These are phyloP conservation scores for Porites divaricata DNA, from an alignment of 92 coral and sea anemone species.

Conservation along the genomic window DNA sequence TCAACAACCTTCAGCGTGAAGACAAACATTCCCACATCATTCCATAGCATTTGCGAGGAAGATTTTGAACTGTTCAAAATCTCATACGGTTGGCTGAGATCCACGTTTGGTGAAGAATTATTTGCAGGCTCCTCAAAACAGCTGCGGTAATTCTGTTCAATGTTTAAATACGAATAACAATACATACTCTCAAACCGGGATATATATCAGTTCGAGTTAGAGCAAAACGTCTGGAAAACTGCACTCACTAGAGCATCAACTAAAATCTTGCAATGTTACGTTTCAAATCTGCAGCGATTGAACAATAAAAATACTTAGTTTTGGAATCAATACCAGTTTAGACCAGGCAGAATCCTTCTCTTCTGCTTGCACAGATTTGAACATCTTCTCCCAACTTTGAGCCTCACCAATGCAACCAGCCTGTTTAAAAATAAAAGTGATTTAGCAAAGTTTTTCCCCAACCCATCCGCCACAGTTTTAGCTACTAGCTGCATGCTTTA, in stretches of 20 bases:
- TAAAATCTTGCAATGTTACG: too few species aligned
- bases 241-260: background rate
- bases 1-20: constrained; percentile 83
- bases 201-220: background rate
- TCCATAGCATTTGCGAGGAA: constrained; percentile 69
- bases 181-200: background rate
- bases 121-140: constrained; percentile 63
- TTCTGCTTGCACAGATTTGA: constrained; percentile 31
- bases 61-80: constrained; percentile 78
- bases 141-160: constrained; percentile 74
- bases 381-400: constrained; percentile 74
- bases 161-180: background rate
- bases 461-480: background rate
- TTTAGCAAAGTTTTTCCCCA: background rate
- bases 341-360: constrained; percentile 67
- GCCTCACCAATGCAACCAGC: constrained; percentile 83
- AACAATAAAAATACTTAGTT: background rate
- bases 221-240: background rate
- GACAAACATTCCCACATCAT: constrained; percentile 72
- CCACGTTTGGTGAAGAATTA: background rate
- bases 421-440: constrained; percentile 29
- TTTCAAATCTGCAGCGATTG: too few species aligned
- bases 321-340: background rate
- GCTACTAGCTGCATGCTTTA: too few species aligned
- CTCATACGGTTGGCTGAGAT: constrained; percentile 77